A percentile compares a stretch with the other conserved stretches of the same genome.
Evolutionary conservation across 1,140 invertebrate species (phyloP).

Genomic region (Penaeus japonicus): DNA sequence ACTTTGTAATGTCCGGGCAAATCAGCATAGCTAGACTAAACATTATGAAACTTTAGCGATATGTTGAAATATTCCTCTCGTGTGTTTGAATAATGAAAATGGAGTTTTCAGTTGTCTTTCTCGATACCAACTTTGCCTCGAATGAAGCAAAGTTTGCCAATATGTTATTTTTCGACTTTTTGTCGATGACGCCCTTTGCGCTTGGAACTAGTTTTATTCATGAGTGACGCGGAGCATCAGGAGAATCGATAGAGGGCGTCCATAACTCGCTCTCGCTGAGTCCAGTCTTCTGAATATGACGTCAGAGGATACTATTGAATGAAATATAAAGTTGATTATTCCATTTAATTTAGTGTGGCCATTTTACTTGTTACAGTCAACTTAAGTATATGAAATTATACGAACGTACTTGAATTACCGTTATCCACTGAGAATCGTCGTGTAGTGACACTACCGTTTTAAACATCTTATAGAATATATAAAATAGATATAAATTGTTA

Average conservation of each 20-base stretch:
- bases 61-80: background rate
- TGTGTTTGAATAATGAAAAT: conserved; percentile 34
- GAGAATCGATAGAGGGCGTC: conserved; percentile 31
- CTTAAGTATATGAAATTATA: background rate
- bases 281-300: conserved; percentile 39
- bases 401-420: background rate
- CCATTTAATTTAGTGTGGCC: background rate
- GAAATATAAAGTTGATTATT: background rate
- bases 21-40: no score
- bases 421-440: no score
- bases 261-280: conserved; percentile 38
- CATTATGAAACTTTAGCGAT: no score
- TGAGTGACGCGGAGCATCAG: conserved; percentile 24
- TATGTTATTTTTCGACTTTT: background rate
- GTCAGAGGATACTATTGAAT: background rate
- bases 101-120: conserved; percentile 45
- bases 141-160: background rate
- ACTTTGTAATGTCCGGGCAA: no score
- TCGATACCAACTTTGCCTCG: background rate
- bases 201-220: conserved; percentile 36
- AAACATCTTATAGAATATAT: no score
- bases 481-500: background rate
- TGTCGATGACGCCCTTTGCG: background rate
- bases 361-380: background rate
- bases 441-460: no score